Percentiles rank a stretch among this genome's conserved stretches.
Conservation (phyloP, 1,140 invertebrate species). For the Anagrus nilaparvatae region DNA sequence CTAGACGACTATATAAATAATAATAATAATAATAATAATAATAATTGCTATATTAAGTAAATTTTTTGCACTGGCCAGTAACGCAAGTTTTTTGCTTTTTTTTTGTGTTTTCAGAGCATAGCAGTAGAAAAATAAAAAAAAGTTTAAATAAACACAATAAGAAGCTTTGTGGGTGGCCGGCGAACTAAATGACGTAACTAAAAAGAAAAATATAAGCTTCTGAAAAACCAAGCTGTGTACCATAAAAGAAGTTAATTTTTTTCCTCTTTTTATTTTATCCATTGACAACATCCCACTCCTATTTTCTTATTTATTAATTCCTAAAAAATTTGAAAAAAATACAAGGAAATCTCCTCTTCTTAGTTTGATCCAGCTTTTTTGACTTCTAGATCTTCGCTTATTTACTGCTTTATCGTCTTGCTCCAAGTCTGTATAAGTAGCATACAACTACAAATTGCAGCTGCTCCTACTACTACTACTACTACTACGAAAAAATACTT, state of each 20-base stretch:
- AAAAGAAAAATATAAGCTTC: too few relatives aligned
- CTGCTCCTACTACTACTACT: conserved; percentile 3
- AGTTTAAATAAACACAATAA: conserved; percentile 32
- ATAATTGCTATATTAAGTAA: too few relatives aligned
- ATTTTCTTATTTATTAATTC: conserved; percentile 14
- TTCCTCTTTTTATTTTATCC: neutral
- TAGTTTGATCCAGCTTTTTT: too few relatives aligned
- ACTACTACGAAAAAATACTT: too few relatives aligned
- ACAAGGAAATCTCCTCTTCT: too few relatives aligned
- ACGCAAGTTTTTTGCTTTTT: conserved; percentile 38
- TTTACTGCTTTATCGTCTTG: conserved; percentile 20
- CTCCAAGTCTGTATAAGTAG: too few relatives aligned
- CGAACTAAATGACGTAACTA: conserved; percentile 41
- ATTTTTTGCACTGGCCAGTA: conserved; percentile 36
- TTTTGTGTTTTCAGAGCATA: conserved; percentile 37
- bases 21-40: too few relatives aligned
- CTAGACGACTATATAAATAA: too few relatives aligned
- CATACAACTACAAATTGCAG: conserved; percentile 18
- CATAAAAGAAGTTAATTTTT: too few relatives aligned
- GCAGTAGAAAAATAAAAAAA: conserved; percentile 15
- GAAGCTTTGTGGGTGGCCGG: conserved; percentile 30
- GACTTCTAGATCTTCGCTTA: conserved; percentile 8
- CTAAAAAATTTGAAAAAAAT: too few relatives aligned
- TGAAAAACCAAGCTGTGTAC: too few relatives aligned
- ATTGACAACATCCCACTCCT: neutral